Evolutionary conservation across 2,888 invertebrate genomes (phyloP), one percentile per base, ranked within the genome.

Genomic region (Chromoteleia sp.): DNA sequence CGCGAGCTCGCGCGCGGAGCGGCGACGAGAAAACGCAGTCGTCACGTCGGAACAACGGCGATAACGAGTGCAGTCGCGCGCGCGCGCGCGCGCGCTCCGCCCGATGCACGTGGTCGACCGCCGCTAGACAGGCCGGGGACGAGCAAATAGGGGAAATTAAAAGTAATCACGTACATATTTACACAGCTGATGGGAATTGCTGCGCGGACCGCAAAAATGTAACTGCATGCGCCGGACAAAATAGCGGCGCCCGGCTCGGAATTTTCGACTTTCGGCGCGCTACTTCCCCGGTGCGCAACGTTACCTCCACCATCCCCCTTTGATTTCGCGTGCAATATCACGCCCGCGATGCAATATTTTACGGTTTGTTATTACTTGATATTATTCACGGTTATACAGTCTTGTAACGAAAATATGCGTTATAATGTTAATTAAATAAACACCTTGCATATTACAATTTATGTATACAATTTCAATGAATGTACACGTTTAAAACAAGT

Each of bases 91-190:
- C n/a, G n/a, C n/a, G n/a, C n/a, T n/a, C 48, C 3, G 14, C 43
- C 71, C 77, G 76, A 73, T 80, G 84, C 86, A 84, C 85, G 85
- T 84, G 87, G 88, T 87, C 88, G 87, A 88, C 85, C 88, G 82
- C 83, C 67, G 76, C 77, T 82, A 79, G 84, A 86, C 83, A 85
- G 84, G 3, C 75, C 81, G 83, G 71, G 68, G 59, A 79, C 80
- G 76, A 81, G 83, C 84, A 86, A 87, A 88, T 87, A 84, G 86
- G 78, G 86, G 84, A 85, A 89, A 89, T 90, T 89, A 89, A 90
- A 89, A 89, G 88, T 89, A 90, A 90, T 88, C 88, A 88, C 88
- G 86, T 82, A 84, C 85, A 67, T 88, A 89, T 89, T 89, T 89
- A 88, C 87, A 83, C 83, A 82, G 77, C 83, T 83, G 86, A 85